A percentile compares a stretch with the other conserved stretches of the same genome.
phyloP scores from a whole-genome alignment of 1,140 invertebrate species.

The Euura lappo region DNA sequence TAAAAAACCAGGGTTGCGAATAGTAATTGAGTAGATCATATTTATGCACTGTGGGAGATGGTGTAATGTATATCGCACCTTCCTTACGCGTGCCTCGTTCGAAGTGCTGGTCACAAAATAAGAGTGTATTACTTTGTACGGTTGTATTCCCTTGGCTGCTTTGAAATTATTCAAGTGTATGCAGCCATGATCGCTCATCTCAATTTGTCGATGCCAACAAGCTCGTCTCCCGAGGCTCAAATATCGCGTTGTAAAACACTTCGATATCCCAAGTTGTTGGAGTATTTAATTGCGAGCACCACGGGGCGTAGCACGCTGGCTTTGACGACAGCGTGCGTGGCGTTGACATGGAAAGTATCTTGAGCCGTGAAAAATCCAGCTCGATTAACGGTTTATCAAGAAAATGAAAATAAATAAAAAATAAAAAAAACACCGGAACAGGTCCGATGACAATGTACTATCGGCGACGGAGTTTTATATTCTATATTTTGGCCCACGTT shows the following conservation, averaged over 20 bases:
- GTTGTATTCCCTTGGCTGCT: constrained; percentile 73
- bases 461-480: background rate
- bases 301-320: constrained; percentile 47
- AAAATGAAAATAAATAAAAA: too few species aligned
- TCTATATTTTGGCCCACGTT: constrained; percentile 26
- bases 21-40: too few species aligned
- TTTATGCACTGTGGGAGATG: background rate
- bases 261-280: background rate
- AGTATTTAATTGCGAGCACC: background rate
- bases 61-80: constrained; percentile 53
- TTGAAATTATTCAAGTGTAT: constrained; percentile 81
- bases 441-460: background rate
- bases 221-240: constrained; percentile 10
- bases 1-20: too few species aligned
- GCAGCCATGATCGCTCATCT: constrained; percentile 76
- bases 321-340: constrained; percentile 48
- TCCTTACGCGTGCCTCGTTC: constrained; percentile 63
- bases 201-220: constrained; percentile 30
- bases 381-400: background rate
- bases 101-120: constrained; percentile 68
- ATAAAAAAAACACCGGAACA: background rate
- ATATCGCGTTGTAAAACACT: background rate
- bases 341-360: constrained; percentile 54
- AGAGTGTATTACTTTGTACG: constrained; percentile 73
- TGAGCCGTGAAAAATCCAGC: constrained; percentile 29